Base-by-base conservation (phyloP, 2,113 vertebrate species). In the Sebastes schlegelii region DNA sequence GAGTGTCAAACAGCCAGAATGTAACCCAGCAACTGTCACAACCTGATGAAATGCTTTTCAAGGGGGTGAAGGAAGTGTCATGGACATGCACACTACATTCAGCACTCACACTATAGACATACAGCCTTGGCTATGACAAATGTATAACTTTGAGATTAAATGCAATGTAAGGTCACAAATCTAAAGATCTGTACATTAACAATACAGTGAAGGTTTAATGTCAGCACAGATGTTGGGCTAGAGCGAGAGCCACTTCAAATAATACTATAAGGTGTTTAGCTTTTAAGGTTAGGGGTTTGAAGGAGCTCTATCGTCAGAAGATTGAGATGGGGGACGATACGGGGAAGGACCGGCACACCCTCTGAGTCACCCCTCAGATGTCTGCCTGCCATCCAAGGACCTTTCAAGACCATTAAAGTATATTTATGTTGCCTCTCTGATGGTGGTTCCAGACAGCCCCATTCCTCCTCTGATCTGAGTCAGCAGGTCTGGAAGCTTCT, bases 361-460 rank as follows among this genome's bases (percentile, higher is more conserved):
- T n/a, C 19, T 17, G 17, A 54, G 17, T 71, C 63, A 84, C 68
- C 5, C 7, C 34, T 13, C 16, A 79, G 23, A 72, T 9, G 43
- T 63, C 54, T 48, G 63, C 52, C 17, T 8, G 23, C 72, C 74
- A 46, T 68, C 49, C 49, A 34, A 17, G 8, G 45, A 73, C 49
- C 49, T 26, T 68, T 54, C 17, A 45, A 74, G 23, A 78, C 34
- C 51, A 40, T 67, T 84, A 11, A 54, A 46, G 52, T 66, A 54
- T 67, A 73, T 83, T 83, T 70, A 84, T 16, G 14, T 34, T 12
- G 58, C 71, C 51, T 74, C 74, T 87, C 14, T n/a, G 82, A 76
- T 21, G 55, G 34, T 12, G 19, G 34, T 43, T 66, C 40, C 68
- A 67, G 71, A 60, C 19, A 6, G 1, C 60, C 1, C 16, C 40